Percentiles rank a stretch among this genome's conserved stretches.
Conservation (phyloP, 2,113 vertebrate genomes). For the Campylomormyrus tamandua region DNA sequence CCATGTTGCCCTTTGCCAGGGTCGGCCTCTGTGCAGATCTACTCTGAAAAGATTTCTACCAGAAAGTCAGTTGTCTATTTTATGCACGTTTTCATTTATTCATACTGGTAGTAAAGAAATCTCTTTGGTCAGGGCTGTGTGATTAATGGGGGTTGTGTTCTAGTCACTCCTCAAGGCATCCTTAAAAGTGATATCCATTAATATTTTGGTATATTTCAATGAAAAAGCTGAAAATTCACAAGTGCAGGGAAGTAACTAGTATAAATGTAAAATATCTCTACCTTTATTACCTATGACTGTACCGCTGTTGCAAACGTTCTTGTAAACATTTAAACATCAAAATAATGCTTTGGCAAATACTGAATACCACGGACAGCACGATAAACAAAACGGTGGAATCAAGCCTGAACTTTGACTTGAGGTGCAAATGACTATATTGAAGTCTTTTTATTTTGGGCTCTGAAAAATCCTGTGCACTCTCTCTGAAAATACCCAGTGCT, state of each 20-base stretch:
- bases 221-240: background rate
- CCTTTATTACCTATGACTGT: background rate
- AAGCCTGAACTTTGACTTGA: background rate
- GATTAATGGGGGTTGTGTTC: background rate
- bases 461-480: background rate
- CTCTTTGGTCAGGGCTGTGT: background rate
- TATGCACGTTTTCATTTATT: background rate
- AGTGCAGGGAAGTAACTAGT: background rate
- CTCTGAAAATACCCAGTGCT: background rate
- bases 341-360: background rate
- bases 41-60: background rate
- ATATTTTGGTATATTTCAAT: background rate
- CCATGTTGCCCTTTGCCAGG: background rate
- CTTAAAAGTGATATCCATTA: background rate
- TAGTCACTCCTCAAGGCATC: background rate
- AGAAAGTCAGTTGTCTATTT: background rate
- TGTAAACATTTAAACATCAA: background rate
- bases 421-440: background rate
- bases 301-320: background rate
- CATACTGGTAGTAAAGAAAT: background rate
- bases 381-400: background rate
- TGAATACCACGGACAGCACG: background rate
- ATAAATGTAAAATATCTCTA: background rate
- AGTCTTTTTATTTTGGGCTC: background rate
- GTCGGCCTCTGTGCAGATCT: background rate